Evolutionary conservation across 1,140 invertebrate genomes (phyloP), one percentile per base, ranked within the genome.

Genomic region (Drosophila trapezifrons): DNA sequence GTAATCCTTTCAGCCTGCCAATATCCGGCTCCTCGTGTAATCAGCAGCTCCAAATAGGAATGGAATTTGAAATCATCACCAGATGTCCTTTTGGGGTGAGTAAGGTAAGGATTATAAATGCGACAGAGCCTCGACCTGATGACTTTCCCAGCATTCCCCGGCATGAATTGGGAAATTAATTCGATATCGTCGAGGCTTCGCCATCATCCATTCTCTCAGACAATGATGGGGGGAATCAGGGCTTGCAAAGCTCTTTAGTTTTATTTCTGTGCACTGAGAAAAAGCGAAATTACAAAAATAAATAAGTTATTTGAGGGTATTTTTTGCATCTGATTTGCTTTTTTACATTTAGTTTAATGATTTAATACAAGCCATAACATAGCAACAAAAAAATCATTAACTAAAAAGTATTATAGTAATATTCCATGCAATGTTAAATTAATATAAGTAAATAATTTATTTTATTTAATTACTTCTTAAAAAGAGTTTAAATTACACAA

Each of bases 21-120:
- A 76, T 76, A 67, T 76, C 74, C 72, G 72, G 63, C 29, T 70
- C 8, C 27, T 25, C n/a, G 18, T 52, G 18, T 52, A 63, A 69
- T 52, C 46, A 47, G 60, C 4, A 46, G 22, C 22, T 10, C 40
- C 22, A 25, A 40, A 20, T 46, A 49, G 62, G 70, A 84, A 84
- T 81, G 59, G 47, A 84, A 78, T 78, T 86, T 42, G 4, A 62
- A 84, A 84, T 67, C 49, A 46, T 38, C 10, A 32, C 15, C 56
- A 17, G n/a, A 47, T 4, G 32, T 13, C 25, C 3, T 2, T 7
- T n/a, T 27, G 27, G 27, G 4, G 22, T 15, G 35, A 22, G 20
- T 13, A 27, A 22, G 67, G 52, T 12, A 43, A 47, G 56, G 66
- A 59, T 45, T 65, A 59, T 42, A 43, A 35, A 20, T 29, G 10